Evolutionary conservation across 2,797 vertebrate species (phyloP).

Genomic region (Acrossocheilus fasciatus): DNA sequence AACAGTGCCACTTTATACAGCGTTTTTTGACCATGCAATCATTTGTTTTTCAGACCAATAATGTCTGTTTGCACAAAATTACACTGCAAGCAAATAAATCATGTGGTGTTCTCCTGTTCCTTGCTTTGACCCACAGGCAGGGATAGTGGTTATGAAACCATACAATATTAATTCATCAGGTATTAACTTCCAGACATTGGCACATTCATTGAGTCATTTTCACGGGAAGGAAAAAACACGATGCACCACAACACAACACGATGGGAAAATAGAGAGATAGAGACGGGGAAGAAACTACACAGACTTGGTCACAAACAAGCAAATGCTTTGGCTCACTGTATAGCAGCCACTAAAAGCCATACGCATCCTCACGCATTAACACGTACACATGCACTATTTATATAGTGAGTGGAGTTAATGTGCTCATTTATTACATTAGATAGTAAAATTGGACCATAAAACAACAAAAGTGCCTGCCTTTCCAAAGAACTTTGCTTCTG

Average conservation of each 20-base stretch:
- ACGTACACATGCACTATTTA: slow-evolving; percentile 66
- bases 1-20: slow-evolving; percentile 39
- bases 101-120: slow-evolving; percentile 22
- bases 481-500: slow-evolving; percentile 72
- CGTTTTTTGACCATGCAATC: slow-evolving; percentile 40
- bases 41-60: slow-evolving; percentile 50
- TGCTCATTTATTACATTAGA: slow-evolving; percentile 75
- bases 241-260: not conserved
- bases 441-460: slow-evolving; percentile 77
- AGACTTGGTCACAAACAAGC: slow-evolving; percentile 47
- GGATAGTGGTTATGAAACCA: slow-evolving; percentile 51
- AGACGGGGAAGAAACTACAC: slow-evolving; percentile 4
- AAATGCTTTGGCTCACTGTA: slow-evolving; percentile 46
- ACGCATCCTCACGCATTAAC: slow-evolving; percentile 49
- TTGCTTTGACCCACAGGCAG: slow-evolving; percentile 50
- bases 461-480: slow-evolving; percentile 71
- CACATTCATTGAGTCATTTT: slow-evolving; percentile 53
- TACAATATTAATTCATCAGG: slow-evolving; percentile 55
- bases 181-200: slow-evolving; percentile 57
- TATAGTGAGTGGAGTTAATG: slow-evolving; percentile 68
- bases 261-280: slow-evolving; percentile 1
- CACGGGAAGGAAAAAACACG: slow-evolving; percentile 4
- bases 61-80: slow-evolving; percentile 51
- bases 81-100: slow-evolving; percentile 48
- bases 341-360: slow-evolving; percentile 50